A percentile compares a stretch with the other conserved stretches of the same genome.
Conservation (phyloP, 2,888 invertebrate genomes). For the Cartodere bifasciata region DNA sequence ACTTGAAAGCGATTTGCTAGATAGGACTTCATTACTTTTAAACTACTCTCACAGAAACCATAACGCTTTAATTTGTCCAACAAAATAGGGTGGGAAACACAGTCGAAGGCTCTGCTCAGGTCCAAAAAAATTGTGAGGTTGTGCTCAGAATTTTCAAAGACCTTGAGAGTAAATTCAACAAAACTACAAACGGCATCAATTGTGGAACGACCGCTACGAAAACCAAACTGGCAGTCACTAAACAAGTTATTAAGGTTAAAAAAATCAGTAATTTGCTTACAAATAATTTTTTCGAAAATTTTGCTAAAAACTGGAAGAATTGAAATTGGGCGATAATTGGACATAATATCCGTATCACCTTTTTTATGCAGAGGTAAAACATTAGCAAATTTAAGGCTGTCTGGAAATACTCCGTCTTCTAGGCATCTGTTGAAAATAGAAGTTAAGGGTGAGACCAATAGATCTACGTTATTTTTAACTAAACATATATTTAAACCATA, state of each 20-base stretch:
- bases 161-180: slow-evolving; percentile 2
- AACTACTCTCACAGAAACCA: too few species aligned
- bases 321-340: slow-evolving; percentile 8
- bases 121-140: slow-evolving; percentile 6
- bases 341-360: slow-evolving; percentile 1
- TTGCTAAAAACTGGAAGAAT: slow-evolving; percentile 4
- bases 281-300: slow-evolving; percentile 7
- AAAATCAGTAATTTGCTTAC: slow-evolving; percentile 8
- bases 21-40: too few species aligned
- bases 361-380: slow-evolving; percentile 8
- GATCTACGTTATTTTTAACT: too few species aligned
- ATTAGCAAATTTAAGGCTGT: slow-evolving; percentile 8
- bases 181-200: slow-evolving; percentile 5
- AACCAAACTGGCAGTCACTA: slow-evolving; percentile 2
- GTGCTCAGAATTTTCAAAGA: slow-evolving; percentile 4
- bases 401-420: slow-evolving; percentile 5
- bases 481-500: too few species aligned
- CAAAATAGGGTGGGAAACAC: slow-evolving; percentile 6
- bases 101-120: slow-evolving; percentile 8
- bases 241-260: slow-evolving; percentile 5
- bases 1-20: too few species aligned
- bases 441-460: not conserved
- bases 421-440: slow-evolving; percentile 8
- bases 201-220: slow-evolving; percentile 3
- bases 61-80: slow-evolving; percentile 5